Percentiles rank a stretch among this genome's conserved stretches.
Conservation (phyloP, 53 echinoderm and acorn worm genomes). For the Patiria pectinifera region DNA sequence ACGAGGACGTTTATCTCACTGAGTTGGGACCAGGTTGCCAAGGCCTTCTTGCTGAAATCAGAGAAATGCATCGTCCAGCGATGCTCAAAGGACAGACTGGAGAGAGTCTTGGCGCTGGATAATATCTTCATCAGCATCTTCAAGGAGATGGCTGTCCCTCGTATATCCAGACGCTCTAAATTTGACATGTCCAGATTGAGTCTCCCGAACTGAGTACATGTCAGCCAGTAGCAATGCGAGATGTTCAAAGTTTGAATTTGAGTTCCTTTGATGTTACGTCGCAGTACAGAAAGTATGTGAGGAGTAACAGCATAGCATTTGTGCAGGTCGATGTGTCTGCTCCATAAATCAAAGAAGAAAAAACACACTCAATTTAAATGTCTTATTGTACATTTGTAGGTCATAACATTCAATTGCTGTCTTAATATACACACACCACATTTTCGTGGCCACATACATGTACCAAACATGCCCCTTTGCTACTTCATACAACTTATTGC, state of each 20-base stretch:
- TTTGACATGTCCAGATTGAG: constrained; percentile 11
- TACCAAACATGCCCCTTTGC: too few relatives aligned
- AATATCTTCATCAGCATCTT: constrained; percentile 24
- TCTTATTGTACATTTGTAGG: too few relatives aligned
- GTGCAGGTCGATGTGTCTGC: constrained; percentile 9
- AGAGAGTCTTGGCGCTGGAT: constrained; percentile 21
- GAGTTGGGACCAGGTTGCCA: constrained; percentile 43
- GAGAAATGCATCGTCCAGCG: not conserved
- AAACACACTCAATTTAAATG: not conserved
- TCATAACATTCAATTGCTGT: too few relatives aligned
- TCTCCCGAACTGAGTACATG: not conserved
- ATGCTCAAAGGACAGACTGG: constrained; percentile 24
- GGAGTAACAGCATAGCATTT: constrained; percentile 14
- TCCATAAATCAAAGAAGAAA: not conserved
- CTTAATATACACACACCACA: too few relatives aligned
- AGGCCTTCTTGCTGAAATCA: not conserved
- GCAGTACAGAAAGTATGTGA: constrained; percentile 4
- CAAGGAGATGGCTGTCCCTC: constrained; percentile 28
- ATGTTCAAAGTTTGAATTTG: constrained; percentile 5
- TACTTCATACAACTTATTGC: too few relatives aligned
- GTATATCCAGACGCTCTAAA: constrained; percentile 30
- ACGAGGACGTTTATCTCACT: constrained; percentile 21
- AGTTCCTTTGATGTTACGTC: not conserved
- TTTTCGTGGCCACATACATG: too few relatives aligned
- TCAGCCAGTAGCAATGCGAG: constrained; percentile 52